These are phyloP conservation scores for Coracias cyanogaster DNA, from an alignment of 2,797 vertebrate genomes.

Conservation along the genomic window DNA sequence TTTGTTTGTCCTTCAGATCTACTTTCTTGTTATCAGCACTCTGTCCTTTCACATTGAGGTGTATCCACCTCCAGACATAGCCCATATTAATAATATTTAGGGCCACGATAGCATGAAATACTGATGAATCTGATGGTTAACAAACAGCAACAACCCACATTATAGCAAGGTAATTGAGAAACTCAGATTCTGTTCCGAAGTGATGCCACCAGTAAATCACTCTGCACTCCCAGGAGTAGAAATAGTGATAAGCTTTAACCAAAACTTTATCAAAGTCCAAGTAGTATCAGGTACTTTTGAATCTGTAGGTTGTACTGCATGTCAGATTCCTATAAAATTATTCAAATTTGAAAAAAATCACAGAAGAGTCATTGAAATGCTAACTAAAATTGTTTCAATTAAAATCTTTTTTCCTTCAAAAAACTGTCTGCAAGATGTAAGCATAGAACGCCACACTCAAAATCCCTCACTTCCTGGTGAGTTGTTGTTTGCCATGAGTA, in stretches of 20 bases:
- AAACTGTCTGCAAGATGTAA: background rate
- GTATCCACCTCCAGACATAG: background rate
- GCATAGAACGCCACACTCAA: background rate
- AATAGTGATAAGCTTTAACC: background rate
- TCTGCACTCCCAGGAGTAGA: background rate
- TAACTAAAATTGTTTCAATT: background rate
- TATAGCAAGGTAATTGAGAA: fast-evolving
- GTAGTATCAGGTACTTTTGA: background rate
- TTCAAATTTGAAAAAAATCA: background rate
- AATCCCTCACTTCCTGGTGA: background rate
- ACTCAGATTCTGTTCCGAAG: background rate
- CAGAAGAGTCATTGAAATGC: background rate
- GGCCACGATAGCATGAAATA: background rate
- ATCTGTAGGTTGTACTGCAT: background rate
- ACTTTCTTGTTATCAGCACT: background rate
- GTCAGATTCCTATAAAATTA: background rate
- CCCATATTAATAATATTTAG: background rate
- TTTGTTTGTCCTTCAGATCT: background rate
- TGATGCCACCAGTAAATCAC: background rate
- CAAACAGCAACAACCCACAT: background rate
- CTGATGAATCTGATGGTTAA: background rate
- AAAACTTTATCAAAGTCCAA: background rate
- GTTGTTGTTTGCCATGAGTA: background rate
- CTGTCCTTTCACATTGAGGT: background rate
- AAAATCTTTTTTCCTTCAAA: background rate